These are phyloP conservation scores for Fopius arisanus DNA, from an alignment of 1,140 invertebrate species.

Conservation along the genomic window DNA sequence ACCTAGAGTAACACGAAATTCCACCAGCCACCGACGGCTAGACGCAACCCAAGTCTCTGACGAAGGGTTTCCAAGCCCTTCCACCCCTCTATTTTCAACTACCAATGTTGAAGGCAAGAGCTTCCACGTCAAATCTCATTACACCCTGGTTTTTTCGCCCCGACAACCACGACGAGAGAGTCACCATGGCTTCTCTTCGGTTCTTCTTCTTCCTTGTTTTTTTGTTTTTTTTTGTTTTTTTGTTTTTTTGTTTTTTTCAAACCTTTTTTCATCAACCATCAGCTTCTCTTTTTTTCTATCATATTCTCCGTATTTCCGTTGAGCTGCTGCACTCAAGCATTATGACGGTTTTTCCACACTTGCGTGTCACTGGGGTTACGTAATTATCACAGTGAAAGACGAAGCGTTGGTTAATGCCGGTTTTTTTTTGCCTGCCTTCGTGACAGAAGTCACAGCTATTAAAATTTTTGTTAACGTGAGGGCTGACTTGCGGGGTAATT, in stretches of 20 bases:
- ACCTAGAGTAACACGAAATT: neutral
- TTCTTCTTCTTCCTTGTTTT: slow-evolving; percentile 9
- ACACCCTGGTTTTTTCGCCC: slow-evolving; percentile 52
- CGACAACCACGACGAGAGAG: slow-evolving; percentile 37
- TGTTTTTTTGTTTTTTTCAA: neutral
- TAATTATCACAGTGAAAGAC: neutral
- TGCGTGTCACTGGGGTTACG: neutral
- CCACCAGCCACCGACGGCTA: neutral
- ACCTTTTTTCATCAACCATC: slow-evolving; percentile 2
- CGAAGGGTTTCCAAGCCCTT: slow-evolving; percentile 33
- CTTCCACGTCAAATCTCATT: slow-evolving; percentile 57
- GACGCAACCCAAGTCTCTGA: slow-evolving; percentile 24
- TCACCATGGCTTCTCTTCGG: slow-evolving; percentile 43
- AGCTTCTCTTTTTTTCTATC: neutral
- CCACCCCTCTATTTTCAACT: slow-evolving; percentile 14
- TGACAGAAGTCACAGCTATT: no score
- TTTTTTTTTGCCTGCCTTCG: no score
- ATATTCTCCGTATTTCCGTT: neutral
- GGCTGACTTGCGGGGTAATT: no score
- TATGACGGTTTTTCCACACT: slow-evolving; percentile 21
- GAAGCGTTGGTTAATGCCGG: neutral
- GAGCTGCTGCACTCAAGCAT: slow-evolving; percentile 9
- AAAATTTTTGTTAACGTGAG: no score
- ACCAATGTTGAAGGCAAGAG: slow-evolving; percentile 35
- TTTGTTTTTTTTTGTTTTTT: neutral